Evolutionary conservation across 2,888 invertebrate genomes (phyloP).

Genomic region (Pogonocherus hispidulus): DNA sequence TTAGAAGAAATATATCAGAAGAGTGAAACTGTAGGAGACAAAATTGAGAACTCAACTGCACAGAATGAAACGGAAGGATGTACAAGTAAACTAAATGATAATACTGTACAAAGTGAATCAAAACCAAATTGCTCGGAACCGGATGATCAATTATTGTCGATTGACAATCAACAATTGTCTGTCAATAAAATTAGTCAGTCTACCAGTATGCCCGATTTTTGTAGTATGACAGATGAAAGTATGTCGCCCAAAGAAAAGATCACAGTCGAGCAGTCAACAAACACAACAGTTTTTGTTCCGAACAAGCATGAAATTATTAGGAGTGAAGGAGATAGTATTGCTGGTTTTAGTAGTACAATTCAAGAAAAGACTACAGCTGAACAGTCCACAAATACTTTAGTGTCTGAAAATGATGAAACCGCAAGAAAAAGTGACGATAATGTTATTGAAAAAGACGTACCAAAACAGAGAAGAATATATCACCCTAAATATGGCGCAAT

Average conservation of each 20-base stretch:
- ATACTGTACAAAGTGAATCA: too few relatives aligned
- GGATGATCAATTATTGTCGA: too few relatives aligned
- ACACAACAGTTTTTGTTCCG: slow-evolving; percentile 1
- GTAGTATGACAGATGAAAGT: neutral
- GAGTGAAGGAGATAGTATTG: too few relatives aligned
- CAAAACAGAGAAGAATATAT: slow-evolving; percentile 10
- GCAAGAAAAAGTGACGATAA: neutral
- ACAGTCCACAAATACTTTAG: too few relatives aligned
- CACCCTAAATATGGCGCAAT: slow-evolving; percentile 14
- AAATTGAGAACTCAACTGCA: neutral
- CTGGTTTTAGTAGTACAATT: too few relatives aligned
- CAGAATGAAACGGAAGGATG: too few relatives aligned
- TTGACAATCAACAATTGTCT: too few relatives aligned
- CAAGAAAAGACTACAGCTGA: neutral
- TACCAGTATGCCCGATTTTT: slow-evolving; percentile 23
- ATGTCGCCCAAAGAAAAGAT: neutral
- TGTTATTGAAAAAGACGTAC: neutral
- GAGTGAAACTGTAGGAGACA: neutral
- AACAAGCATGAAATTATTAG: too few relatives aligned
- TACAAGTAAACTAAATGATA: too few relatives aligned
- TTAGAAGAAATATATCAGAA: neutral
- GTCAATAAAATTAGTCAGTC: slow-evolving; percentile 11
- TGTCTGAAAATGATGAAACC: neutral
- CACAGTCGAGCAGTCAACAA: neutral
- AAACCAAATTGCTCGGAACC: too few relatives aligned